Evolutionary conservation across 2,888 invertebrate species (phyloP), one percentile per base, ranked within the genome.

Genomic region (Cheilosia vernalis): DNA sequence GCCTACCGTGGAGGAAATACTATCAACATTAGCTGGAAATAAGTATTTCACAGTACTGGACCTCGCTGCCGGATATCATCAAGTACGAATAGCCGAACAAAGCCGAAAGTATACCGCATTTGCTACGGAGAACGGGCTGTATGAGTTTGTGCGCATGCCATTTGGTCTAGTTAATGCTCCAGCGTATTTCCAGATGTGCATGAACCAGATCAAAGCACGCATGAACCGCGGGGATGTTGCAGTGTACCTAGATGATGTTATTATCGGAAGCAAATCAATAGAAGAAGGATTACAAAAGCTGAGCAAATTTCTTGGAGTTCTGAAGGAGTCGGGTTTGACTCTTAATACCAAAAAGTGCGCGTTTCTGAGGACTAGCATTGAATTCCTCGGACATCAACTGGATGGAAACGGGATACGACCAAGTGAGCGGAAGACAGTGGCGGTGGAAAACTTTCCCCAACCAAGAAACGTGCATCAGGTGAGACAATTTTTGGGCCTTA

Each of bases 1-100:
- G 70, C 81, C 81, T 9, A 47, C 53, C 1, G 44, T 63, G 13
- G 76, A 49, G 19, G 76, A 82, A n/a, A 30, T 53, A 17, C 40
- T 77, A 4, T 27, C 66, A 1, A n/a, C 55, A 3, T 37, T 72
- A 15, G 4, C 66, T 1, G 77, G 72, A 30, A 74, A 77, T 37
- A 33, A 13, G 19, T 70, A 58, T 13, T 77, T 72, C 37, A 60
- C 67, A 15, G 19, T 27, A 10, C 40, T 77, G 24, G 83, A 83
- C 49, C 42, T 83, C 6, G 49, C 40, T 2, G 55, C 60, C 0
- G 74, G 74, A 6, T 74, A 80, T 17, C 63, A 76, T 27, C 27
- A 27, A 27, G 4, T 27, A 6, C 27, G 27, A 27, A 27, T 27
- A 27, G 27, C 27, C 27, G 27, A 27, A 6, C 1, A 27, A 27